phyloP scores from a whole-genome alignment of 2,113 vertebrate species.

The Microcebus murinus region DNA sequence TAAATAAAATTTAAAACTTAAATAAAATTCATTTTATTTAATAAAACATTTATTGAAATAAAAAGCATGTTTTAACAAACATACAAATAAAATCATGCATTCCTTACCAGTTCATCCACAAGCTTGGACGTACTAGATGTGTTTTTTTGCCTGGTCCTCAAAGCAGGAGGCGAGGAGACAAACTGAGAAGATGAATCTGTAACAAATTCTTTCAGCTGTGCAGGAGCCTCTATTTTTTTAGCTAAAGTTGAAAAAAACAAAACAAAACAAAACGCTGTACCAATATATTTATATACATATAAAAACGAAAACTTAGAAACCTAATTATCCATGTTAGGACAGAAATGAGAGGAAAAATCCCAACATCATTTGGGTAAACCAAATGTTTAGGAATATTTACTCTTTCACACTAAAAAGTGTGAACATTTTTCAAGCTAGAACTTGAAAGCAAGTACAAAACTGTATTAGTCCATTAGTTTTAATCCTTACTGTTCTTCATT shows the following conservation, averaged over 20 bases:
- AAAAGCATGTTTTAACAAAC: neutral
- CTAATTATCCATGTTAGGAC: neutral
- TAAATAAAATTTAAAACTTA: neutral
- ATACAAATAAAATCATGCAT: neutral
- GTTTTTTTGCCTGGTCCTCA: slow-evolving; percentile 84
- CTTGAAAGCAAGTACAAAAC: neutral
- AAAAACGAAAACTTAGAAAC: neutral
- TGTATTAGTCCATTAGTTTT: neutral
- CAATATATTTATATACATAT: neutral
- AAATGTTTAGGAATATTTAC: neutral
- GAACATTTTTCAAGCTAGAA: too few species aligned
- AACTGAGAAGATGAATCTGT: slow-evolving; percentile 84
- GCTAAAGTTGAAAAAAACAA: slow-evolving; percentile 68
- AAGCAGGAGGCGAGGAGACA: slow-evolving; percentile 87
- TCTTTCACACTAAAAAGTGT: neutral
- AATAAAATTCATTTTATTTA: neutral
- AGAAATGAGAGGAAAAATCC: neutral
- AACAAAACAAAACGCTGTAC: neutral
- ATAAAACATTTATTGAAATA: neutral
- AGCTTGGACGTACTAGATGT: slow-evolving; percentile 60
- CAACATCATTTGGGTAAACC: neutral
- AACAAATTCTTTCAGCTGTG: slow-evolving; percentile 82
- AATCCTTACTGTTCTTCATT: neutral
- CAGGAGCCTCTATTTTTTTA: slow-evolving; percentile 77
- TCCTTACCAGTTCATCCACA: slow-evolving; percentile 82